Percentiles rank a stretch among this genome's conserved stretches.
These are phyloP conservation scores for Cygnus olor DNA, from an alignment of 2,797 vertebrate genomes.

Conservation along the genomic window DNA sequence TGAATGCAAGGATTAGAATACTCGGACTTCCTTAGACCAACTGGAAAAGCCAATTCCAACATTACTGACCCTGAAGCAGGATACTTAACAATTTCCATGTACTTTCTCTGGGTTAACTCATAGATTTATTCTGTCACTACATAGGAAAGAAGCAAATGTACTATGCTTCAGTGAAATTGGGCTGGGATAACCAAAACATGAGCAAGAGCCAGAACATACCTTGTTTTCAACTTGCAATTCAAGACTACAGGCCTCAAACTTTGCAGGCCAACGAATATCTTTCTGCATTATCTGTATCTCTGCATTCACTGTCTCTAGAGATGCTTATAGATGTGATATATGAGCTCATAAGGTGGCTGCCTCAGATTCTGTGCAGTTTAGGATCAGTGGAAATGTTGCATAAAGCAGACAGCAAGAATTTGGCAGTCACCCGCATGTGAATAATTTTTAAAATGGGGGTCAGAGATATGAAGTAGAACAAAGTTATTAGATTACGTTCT, in stretches of 20 bases:
- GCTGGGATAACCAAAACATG: not conserved
- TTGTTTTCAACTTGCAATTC: constrained; percentile 24
- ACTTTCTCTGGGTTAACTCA: not conserved
- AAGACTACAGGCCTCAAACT: not conserved
- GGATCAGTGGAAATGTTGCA: not conserved
- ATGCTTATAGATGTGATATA: constrained; percentile 44
- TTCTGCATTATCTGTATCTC: constrained; percentile 1
- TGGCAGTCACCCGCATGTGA: not conserved
- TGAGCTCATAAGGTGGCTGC: constrained; percentile 34
- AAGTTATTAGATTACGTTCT: constrained; percentile 8
- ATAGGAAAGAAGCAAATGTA: not conserved
- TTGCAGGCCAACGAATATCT: not conserved
- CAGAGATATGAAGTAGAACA: not conserved
- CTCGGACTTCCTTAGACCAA: not conserved
- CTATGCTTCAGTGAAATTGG: not conserved
- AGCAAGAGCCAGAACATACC: not conserved
- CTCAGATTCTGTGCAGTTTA: not conserved
- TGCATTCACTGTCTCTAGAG: not conserved
- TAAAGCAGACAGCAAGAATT: constrained; percentile 14
- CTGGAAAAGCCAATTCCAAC: not conserved
- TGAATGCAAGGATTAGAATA: not conserved
- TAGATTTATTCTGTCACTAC: not conserved
- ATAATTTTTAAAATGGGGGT: constrained; percentile 43
- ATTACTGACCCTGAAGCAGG: not conserved
- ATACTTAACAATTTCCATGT: not conserved